Conservation (phyloP, 2,113 vertebrate genomes). For the Barnardius zonarius region DNA sequence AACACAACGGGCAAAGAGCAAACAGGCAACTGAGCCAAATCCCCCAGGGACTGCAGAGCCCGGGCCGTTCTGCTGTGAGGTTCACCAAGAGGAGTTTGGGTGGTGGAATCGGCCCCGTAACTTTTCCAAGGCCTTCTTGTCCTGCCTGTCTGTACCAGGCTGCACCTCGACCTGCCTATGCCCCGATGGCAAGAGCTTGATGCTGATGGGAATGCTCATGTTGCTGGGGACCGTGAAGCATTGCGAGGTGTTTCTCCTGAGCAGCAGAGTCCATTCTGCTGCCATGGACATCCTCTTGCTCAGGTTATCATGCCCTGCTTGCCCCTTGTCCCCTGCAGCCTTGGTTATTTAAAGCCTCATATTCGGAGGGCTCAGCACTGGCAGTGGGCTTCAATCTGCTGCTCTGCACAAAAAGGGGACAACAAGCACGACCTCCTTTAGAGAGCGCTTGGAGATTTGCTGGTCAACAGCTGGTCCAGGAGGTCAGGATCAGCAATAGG, state of each 20-base stretch:
- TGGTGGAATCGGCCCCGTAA: fast-evolving
- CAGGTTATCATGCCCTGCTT: not conserved
- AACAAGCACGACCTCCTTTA: not conserved
- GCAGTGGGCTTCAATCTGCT: not conserved
- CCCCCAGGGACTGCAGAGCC: not conserved
- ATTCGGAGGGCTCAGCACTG: not conserved
- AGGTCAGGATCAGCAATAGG: not conserved
- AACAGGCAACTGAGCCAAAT: slow-evolving; percentile 6
- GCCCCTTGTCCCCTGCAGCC: not conserved
- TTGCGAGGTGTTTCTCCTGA: not conserved
- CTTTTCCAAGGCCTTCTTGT: not conserved
- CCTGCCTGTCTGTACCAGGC: not conserved
- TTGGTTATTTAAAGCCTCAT: not conserved
- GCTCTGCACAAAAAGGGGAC: not conserved
- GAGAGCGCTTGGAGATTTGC: not conserved
- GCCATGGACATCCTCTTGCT: not conserved
- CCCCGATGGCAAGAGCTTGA: not conserved
- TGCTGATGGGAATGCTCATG: fast-evolving
- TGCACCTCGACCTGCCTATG: not conserved
- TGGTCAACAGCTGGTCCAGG: not conserved
- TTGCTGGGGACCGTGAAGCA: not conserved
- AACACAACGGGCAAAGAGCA: not conserved
- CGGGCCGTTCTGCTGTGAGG: fast-evolving
- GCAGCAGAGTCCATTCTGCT: not conserved
- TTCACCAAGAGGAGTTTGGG: not conserved